Evolutionary conservation across 2,797 vertebrate genomes (phyloP).

Genomic region (Siniperca obscura): DNA sequence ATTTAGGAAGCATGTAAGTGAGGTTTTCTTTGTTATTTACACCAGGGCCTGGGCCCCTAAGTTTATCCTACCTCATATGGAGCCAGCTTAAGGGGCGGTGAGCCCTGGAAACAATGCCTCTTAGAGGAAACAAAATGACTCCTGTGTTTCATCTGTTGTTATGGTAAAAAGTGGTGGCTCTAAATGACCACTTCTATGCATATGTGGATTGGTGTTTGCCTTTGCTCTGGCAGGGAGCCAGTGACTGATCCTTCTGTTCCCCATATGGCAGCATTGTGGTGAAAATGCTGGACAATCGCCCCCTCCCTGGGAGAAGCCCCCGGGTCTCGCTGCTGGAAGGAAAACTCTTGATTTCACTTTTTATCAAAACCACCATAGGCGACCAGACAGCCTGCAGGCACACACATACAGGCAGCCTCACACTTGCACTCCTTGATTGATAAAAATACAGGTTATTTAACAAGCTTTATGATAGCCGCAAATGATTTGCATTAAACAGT

Average conservation of each 20-base stretch:
- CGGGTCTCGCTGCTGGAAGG: conserved; percentile 85
- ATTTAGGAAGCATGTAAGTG: conserved; percentile 87
- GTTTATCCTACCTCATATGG: conserved; percentile 88
- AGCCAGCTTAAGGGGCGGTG: conserved; percentile 85
- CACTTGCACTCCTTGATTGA: conserved; percentile 20
- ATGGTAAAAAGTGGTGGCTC: conserved; percentile 86
- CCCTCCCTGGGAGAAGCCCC: conserved; percentile 79
- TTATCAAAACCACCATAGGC: conserved; percentile 77
- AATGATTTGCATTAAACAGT: conserved; percentile 25
- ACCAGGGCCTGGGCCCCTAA: conserved; percentile 83
- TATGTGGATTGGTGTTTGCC: conserved; percentile 87
- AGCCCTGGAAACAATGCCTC: conserved; percentile 84
- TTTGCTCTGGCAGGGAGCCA: conserved; percentile 86
- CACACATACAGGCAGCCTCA: conserved; percentile 7
- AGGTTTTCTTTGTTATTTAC: conserved; percentile 85
- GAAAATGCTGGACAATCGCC: conserved; percentile 89
- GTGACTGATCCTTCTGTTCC: conserved; percentile 91
- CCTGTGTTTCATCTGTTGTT: conserved; percentile 89
- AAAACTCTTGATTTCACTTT: conserved; percentile 90
- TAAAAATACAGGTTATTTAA: conserved; percentile 49
- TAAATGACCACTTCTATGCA: conserved; percentile 86
- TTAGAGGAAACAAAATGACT: conserved; percentile 81
- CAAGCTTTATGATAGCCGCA: conserved; percentile 15
- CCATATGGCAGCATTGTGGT: conserved; percentile 94
- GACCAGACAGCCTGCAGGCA: conserved; percentile 78